Base-by-base conservation (phyloP, 2,888 invertebrate species). In the Ophion obscuratus region DNA sequence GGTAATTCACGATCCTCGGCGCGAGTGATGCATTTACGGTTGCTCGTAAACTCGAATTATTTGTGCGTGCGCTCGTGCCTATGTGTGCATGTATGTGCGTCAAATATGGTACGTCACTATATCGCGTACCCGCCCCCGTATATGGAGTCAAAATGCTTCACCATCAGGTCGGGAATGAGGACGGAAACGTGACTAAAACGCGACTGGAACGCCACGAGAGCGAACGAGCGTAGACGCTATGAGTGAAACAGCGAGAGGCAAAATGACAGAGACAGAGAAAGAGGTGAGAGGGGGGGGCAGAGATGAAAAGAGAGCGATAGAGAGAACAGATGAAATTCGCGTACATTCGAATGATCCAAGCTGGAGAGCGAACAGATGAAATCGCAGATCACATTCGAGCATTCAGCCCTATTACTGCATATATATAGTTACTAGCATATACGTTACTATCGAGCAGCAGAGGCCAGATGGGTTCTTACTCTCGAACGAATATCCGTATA, bases 1-100 rank as follows among this genome's bases (percentile, higher is more conserved):
- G 90, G 89, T 89, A 90, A 91, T 91, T 89, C 91, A 87, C 89
- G 88, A 88, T 89, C 86, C 88, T 89, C 86, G 75, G 88, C 89
- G 87, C 89, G 88, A 86, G 87, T 88, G 87, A 88, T 88, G 90
- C 90, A 89, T 90, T 90, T 89, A 88, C 89, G 87, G 70, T 81
- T 81, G 88, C 88, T 88, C 89, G 88, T 90, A 91, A 90, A 90
- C 89, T 90, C 90, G 87, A 90, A 91, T 91, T 91, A 91, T 91
- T 86, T 88, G 89, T 89, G 61, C 64, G 47, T 70, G 53, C n/a
- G 20, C 47, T 10, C 14, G 31, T 57, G 57, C 47, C 31, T 61
- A 14, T 62, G 78, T 62, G 44, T 7, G 36, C 31, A 31, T 73
- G 53, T 40, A n/a, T n/a, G 70, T 53, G 66, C 66, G 87, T 89